Evolutionary conservation across 2,113 vertebrate genomes (phyloP).

Genomic region (Neofelis nebulosa): DNA sequence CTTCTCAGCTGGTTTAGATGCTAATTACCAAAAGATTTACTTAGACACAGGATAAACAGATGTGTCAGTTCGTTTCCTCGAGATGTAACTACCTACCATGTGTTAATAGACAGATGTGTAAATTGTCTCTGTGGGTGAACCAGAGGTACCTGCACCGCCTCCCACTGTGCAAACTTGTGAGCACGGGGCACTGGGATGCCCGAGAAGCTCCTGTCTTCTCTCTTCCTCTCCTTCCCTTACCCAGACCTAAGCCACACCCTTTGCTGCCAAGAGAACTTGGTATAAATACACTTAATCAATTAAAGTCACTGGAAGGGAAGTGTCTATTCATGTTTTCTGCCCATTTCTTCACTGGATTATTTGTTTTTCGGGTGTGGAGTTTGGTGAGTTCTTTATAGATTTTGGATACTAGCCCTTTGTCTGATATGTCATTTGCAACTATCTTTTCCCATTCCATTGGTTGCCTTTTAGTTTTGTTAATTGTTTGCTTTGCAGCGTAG

Average conservation of each 20-base stretch:
- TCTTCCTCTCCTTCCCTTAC: background rate
- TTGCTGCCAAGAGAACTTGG: background rate
- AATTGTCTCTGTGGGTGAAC: background rate
- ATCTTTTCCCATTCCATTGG: too few relatives aligned
- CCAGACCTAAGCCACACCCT: background rate
- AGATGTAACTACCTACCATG: conserved; percentile 74
- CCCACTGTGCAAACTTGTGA: background rate
- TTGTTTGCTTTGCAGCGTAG: too few relatives aligned
- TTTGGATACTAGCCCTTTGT: too few relatives aligned
- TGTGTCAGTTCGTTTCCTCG: conserved; percentile 78
- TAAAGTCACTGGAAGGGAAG: background rate
- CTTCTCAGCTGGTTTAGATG: conserved; percentile 79
- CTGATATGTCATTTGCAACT: too few relatives aligned
- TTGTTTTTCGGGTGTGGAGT: too few relatives aligned
- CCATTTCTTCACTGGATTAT: too few relatives aligned
- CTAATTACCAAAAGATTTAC: conserved; percentile 86
- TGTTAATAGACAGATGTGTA: conserved; percentile 69
- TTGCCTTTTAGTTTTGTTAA: too few relatives aligned
- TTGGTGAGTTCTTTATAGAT: too few relatives aligned
- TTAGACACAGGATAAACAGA: conserved; percentile 81
- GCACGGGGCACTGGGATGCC: background rate
- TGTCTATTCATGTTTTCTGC: too few relatives aligned
- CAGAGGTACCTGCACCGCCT: background rate
- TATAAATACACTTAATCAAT: conserved; percentile 14
- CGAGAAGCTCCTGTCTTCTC: background rate